phyloP scores from a whole-genome alignment of 2,888 invertebrate species.

The Chelonus formosanus region DNA sequence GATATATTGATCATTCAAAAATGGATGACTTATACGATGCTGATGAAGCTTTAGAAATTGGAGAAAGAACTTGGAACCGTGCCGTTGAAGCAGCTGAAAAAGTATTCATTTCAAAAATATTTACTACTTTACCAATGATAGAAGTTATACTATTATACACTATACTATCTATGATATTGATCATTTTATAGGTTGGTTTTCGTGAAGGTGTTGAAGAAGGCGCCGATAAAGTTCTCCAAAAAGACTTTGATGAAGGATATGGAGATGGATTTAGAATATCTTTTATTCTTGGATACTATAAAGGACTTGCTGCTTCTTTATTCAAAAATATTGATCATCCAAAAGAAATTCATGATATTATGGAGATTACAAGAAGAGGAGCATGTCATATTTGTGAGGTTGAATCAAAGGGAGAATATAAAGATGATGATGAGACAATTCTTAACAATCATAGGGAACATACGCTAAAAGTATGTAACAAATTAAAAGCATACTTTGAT shows the following conservation, averaged over 20 bases:
- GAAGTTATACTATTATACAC: no score
- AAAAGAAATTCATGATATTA: slow-evolving; percentile 45
- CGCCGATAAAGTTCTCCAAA: slow-evolving; percentile 72
- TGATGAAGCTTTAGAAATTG: no score
- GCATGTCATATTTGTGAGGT: slow-evolving; percentile 54
- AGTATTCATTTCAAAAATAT: no score
- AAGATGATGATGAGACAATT: slow-evolving; percentile 47
- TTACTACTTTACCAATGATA: no score
- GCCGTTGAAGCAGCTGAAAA: no score
- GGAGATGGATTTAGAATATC: slow-evolving; percentile 73
- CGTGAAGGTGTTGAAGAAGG: slow-evolving; percentile 76
- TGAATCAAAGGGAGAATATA: slow-evolving; percentile 27
- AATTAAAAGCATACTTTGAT: slow-evolving; percentile 51
- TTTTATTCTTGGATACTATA: slow-evolving; percentile 68
- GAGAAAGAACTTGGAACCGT: no score
- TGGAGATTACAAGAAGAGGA: slow-evolving; percentile 53
- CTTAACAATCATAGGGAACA: slow-evolving; percentile 52
- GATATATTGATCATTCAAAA: no score
- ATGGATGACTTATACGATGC: no score
- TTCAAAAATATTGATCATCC: slow-evolving; percentile 46
- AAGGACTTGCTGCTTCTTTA: slow-evolving; percentile 55
- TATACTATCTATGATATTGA: no score
- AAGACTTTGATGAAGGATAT: slow-evolving; percentile 77
- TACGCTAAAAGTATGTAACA: slow-evolving; percentile 47
- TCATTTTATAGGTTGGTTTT: slow-evolving; percentile 69